Percentiles rank a stretch among this genome's conserved stretches.
phyloP scores from a whole-genome alignment of 2,113 vertebrate species.

The Todiramphus saurophagus region DNA sequence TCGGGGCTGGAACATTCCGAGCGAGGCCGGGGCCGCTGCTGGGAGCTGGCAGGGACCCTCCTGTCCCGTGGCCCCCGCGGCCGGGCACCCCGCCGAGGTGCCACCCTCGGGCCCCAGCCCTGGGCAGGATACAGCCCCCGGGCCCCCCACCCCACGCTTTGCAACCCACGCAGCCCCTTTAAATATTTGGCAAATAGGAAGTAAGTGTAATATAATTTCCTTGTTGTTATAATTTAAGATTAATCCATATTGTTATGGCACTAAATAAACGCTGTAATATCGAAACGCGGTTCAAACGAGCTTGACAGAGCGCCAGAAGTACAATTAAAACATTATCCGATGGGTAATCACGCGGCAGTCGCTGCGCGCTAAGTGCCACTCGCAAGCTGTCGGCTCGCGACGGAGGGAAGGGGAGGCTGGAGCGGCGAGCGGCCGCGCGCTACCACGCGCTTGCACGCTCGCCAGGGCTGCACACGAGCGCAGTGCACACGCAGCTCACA shows the following conservation, averaged over 20 bases:
- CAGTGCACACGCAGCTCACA: not conserved
- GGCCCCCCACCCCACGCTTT: accelerated
- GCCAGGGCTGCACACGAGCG: not conserved
- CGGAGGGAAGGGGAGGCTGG: not conserved
- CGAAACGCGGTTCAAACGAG: conserved; percentile 29
- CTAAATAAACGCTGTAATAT: conserved; percentile 40
- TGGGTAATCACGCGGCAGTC: conserved; percentile 45
- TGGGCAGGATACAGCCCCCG: not conserved
- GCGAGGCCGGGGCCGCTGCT: not conserved
- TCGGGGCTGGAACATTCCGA: conserved; percentile 51
- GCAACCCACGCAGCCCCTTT: not conserved
- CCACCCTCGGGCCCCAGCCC: not conserved
- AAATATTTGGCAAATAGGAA: conserved; percentile 34
- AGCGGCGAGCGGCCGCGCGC: not conserved
- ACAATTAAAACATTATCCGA: conserved; percentile 41
- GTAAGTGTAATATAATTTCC: conserved; percentile 22
- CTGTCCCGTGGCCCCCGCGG: accelerated
- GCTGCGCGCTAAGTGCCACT: conserved; percentile 35
- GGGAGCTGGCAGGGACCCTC: not conserved
- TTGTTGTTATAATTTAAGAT: conserved; percentile 41
- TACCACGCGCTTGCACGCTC: not conserved
- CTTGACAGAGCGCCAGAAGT: conserved; percentile 30
- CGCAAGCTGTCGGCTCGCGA: conserved; percentile 45
- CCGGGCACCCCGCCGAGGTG: accelerated
- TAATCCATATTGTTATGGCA: conserved; percentile 64